Evolutionary conservation across 2,888 invertebrate species (phyloP).

Genomic region (Hydroisotoma schaefferi): DNA sequence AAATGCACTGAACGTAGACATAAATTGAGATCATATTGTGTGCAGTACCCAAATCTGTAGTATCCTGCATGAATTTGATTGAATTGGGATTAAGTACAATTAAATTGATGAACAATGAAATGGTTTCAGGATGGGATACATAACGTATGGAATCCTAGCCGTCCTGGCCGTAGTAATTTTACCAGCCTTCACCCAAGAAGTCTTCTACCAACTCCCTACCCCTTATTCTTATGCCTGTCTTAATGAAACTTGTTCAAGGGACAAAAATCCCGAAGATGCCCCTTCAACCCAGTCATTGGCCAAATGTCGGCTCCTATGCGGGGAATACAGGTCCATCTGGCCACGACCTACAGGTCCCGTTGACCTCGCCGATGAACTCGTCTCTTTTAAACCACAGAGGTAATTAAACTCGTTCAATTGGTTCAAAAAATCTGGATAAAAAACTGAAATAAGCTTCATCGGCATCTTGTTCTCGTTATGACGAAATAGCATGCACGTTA

Average conservation of each 20-base stretch:
- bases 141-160: slow-evolving; percentile 25
- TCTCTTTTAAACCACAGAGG: slow-evolving; percentile 48
- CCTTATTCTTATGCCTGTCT: slow-evolving; percentile 47
- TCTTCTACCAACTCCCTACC: slow-evolving; percentile 47
- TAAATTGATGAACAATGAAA: too few species aligned
- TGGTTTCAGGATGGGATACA: slow-evolving; percentile 39
- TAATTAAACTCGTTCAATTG: slow-evolving; percentile 22
- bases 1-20: too few species aligned
- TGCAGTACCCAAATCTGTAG: too few species aligned
- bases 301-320: slow-evolving; percentile 66
- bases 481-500: background rate
- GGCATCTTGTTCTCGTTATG: background rate
- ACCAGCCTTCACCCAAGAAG: slow-evolving; percentile 36
- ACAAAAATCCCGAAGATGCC: slow-evolving; percentile 47
- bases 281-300: slow-evolving; percentile 54
- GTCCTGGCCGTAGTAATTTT: slow-evolving; percentile 21
- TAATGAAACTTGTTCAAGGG: slow-evolving; percentile 47
- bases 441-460: too few species aligned
- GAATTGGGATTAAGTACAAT: background rate
- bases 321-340: slow-evolving; percentile 66
- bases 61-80: background rate
- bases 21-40: too few species aligned
- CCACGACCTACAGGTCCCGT: slow-evolving; percentile 61
- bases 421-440: too few species aligned
- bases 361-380: slow-evolving; percentile 46